Evolutionary conservation across 2,888 invertebrate species (phyloP).

Genomic region (Cheilosia soror): DNA sequence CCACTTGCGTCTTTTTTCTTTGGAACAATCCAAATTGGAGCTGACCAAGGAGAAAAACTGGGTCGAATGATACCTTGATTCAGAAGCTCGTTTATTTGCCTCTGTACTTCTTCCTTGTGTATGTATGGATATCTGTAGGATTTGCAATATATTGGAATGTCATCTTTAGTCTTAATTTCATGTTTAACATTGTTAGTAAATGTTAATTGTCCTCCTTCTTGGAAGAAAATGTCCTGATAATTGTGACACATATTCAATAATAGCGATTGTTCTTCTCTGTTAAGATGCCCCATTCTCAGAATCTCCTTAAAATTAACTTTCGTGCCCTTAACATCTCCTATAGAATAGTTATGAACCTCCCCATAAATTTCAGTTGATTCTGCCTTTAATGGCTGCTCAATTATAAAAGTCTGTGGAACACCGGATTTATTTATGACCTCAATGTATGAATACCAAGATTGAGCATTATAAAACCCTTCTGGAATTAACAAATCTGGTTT

Average conservation of each 20-base stretch:
- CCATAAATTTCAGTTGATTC: neutral
- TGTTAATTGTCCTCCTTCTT: conserved; percentile 10
- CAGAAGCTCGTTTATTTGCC: conserved; percentile 8
- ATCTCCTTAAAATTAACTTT: neutral
- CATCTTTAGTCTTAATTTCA: conserved; percentile 6
- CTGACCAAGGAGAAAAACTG: conserved; percentile 30
- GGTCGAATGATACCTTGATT: conserved; percentile 21
- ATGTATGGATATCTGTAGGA: conserved; percentile 22
- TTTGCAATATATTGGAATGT: conserved; percentile 19
- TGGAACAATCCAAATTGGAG: conserved; percentile 29
- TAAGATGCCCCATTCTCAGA: conserved; percentile 7
- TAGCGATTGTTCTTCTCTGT: conserved; percentile 12
- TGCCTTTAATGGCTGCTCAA: no score
- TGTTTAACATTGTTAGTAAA: conserved; percentile 33
- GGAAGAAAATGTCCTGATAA: no score
- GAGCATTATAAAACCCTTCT: neutral
- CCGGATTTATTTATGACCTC: neutral
- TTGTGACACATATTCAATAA: no score
- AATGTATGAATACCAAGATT: neutral
- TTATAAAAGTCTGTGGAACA: neutral
- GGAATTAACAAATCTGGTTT: conserved; percentile 22
- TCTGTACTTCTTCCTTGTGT: conserved; percentile 21
- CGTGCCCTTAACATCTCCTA: neutral
- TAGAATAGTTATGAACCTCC: neutral
- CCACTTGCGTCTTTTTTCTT: conserved; percentile 5